Conservation (phyloP, 92 coral and sea anemone genomes). For the Epizoanthus illoricatus region DNA sequence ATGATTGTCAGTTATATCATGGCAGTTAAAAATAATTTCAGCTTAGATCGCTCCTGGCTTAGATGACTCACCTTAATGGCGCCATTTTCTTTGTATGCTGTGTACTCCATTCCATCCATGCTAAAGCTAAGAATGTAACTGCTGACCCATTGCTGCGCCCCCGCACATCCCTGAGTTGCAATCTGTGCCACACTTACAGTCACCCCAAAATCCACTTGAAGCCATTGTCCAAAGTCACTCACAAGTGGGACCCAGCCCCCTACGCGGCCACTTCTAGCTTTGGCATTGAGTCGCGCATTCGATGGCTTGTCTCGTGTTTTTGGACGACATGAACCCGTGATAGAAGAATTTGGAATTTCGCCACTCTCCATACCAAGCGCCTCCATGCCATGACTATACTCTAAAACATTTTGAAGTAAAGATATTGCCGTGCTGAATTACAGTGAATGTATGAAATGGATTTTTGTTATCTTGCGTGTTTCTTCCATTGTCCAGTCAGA, state of each 20-base stretch:
- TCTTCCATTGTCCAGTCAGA: no score
- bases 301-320: background rate
- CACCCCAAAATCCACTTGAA: slow-evolving; percentile 5
- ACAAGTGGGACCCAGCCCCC: slow-evolving; percentile 27
- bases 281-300: slow-evolving; percentile 7
- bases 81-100: background rate
- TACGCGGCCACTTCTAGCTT: background rate
- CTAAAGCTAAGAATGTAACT: slow-evolving; percentile 23
- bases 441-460: no score
- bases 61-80: background rate
- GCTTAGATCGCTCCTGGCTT: background rate
- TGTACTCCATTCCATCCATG: slow-evolving; percentile 11
- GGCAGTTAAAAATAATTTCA: no score
- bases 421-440: no score
- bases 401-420: no score
- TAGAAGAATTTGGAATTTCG: background rate
- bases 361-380: slow-evolving; percentile 11
- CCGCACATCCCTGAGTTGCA: slow-evolving; percentile 16
- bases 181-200: background rate
- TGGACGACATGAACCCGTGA: background rate
- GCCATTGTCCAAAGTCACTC: slow-evolving; percentile 23
- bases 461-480: no score
- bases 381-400: no score
- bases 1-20: no score
- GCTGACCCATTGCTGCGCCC: slow-evolving; percentile 35